phyloP scores from a whole-genome alignment of 2,113 vertebrate genomes.

The Pluvianellus socialis region DNA sequence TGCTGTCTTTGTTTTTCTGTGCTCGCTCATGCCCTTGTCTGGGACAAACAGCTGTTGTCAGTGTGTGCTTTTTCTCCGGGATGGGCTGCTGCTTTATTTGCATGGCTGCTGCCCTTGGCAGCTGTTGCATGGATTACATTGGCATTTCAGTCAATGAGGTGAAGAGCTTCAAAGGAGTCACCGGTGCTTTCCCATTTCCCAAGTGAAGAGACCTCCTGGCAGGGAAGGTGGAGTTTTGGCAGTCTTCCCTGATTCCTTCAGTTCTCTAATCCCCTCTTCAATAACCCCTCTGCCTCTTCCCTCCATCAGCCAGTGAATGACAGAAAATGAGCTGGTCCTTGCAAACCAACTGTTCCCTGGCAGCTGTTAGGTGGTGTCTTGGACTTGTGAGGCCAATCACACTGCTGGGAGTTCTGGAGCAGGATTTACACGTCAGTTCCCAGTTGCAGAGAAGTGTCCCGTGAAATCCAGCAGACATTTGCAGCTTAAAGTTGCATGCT shows the following conservation, averaged over 20 bases:
- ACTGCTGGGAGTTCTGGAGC: neutral
- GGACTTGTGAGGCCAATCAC: neutral
- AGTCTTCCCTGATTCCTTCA: neutral
- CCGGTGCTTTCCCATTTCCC: neutral
- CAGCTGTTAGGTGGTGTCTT: neutral
- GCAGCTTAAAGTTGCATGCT: neutral
- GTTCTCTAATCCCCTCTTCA: neutral
- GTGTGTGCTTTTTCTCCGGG: neutral
- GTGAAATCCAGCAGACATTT: neutral
- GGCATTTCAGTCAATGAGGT: neutral
- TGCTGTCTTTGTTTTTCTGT: neutral
- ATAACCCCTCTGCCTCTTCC: neutral
- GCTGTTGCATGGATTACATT: neutral
- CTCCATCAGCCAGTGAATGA: neutral
- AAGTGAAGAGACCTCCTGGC: neutral
- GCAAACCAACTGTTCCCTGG: neutral
- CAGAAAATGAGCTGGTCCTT: neutral
- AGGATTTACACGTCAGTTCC: neutral
- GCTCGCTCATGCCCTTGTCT: neutral
- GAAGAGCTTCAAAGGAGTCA: neutral
- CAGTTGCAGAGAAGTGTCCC: neutral
- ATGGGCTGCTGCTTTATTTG: neutral
- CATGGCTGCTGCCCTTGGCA: neutral
- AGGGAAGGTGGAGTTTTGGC: neutral
- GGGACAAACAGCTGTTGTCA: neutral